Percentiles rank a stretch among this genome's conserved stretches.
These are phyloP conservation scores for Dryas iulia DNA, from an alignment of 1,140 invertebrate species.

Conservation along the genomic window DNA sequence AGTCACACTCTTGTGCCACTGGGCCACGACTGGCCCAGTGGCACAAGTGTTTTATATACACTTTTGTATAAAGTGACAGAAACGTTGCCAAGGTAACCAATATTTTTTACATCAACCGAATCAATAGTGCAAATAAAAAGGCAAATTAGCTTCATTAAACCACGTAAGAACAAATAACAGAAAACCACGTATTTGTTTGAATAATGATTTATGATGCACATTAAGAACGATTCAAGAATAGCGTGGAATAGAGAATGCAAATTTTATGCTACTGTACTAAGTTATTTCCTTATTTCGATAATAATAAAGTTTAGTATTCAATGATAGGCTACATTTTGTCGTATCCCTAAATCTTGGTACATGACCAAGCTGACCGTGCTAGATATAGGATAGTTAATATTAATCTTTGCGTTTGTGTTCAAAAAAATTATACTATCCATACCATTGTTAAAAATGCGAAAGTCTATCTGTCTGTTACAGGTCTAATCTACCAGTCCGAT, in stretches of 20 bases:
- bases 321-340: background rate
- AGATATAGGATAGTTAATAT: constrained; percentile 44
- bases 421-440: too few relatives aligned
- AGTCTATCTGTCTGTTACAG: too few relatives aligned
- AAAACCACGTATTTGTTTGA: constrained; percentile 17
- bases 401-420: constrained; percentile 37
- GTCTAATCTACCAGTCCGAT: too few relatives aligned
- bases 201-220: constrained; percentile 28
- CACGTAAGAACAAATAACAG: background rate
- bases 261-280: constrained; percentile 6
- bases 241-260: constrained; percentile 18
- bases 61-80: too few relatives aligned
- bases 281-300: background rate
- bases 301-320: constrained; percentile 2
- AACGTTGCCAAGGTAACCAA: too few relatives aligned
- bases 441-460: too few relatives aligned
- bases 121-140: background rate
- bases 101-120: too few relatives aligned
- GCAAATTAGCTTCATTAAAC: background rate
- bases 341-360: constrained; percentile 5
- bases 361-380: constrained; percentile 33
- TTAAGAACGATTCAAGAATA: constrained; percentile 21
- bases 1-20: too few relatives aligned
- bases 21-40: too few relatives aligned
- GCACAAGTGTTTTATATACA: too few relatives aligned